A percentile compares a stretch with the other conserved stretches of the same genome.
Conservation (phyloP, 2,797 vertebrate species). For the Dromococcyx pavoninus region DNA sequence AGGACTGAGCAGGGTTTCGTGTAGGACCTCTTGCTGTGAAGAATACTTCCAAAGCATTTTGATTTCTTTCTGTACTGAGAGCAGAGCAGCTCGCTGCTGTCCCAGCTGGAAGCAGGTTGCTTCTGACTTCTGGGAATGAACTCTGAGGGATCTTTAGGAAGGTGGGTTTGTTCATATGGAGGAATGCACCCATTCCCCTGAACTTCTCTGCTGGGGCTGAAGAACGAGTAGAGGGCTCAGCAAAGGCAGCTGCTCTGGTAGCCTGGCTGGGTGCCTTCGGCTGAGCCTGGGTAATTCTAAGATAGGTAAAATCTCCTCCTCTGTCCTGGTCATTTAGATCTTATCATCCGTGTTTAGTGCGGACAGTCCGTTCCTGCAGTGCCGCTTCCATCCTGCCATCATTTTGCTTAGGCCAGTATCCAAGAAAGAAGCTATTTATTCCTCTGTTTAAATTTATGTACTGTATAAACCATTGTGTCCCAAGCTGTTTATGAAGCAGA, state of each 20-base stretch:
- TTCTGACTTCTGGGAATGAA: not conserved
- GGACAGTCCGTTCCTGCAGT: not conserved
- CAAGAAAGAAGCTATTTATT: slow-evolving; percentile 25
- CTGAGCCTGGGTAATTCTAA: not conserved
- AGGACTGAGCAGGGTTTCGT: accelerated
- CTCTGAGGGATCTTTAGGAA: not conserved
- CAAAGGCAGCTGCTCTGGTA: not conserved
- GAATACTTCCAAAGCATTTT: not conserved
- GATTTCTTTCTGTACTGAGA: accelerated
- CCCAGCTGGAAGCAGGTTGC: not conserved
- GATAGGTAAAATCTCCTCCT: not conserved
- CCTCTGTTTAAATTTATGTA: not conserved
- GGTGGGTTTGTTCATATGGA: accelerated
- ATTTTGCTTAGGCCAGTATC: not conserved
- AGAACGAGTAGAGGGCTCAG: not conserved
- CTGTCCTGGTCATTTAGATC: not conserved
- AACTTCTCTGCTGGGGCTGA: not conserved
- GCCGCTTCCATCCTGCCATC: not conserved
- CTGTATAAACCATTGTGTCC: slow-evolving; percentile 44
- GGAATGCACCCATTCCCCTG: accelerated
- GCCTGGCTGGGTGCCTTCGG: not conserved
- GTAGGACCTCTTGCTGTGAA: not conserved
- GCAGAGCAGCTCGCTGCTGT: not conserved
- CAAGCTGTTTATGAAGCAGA: slow-evolving; percentile 26
- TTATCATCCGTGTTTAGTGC: accelerated